Conservation (phyloP, 2,888 invertebrate species). For the Melanotus villosus region DNA sequence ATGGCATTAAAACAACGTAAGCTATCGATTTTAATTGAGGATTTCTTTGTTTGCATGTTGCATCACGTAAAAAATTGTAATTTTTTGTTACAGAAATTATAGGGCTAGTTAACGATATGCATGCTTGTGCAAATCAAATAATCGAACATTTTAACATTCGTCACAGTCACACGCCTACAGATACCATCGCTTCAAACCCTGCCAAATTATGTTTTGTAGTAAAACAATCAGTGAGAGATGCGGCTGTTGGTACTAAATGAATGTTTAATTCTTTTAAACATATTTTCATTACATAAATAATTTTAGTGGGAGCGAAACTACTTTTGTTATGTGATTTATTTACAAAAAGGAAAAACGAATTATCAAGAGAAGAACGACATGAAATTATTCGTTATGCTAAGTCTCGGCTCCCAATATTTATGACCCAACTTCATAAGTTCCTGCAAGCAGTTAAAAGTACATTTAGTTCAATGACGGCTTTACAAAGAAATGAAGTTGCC, state of each 20-base stretch:
- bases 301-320: constrained; percentile 70
- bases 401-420: constrained; percentile 76
- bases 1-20: constrained; percentile 77
- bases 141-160: constrained; percentile 72
- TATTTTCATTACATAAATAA: constrained; percentile 8
- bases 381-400: constrained; percentile 78
- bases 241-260: constrained; percentile 70
- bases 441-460: constrained; percentile 74
- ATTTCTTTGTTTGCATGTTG: too few species aligned
- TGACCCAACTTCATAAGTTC: constrained; percentile 75
- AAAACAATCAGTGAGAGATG: constrained; percentile 75
- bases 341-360: constrained; percentile 74
- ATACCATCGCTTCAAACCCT: constrained; percentile 70
- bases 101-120: constrained; percentile 76
- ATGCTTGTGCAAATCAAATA: constrained; percentile 74
- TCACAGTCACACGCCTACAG: constrained; percentile 59
- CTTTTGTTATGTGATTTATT: constrained; percentile 77
- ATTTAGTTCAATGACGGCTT: constrained; percentile 72
- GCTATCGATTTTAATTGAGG: too few species aligned
- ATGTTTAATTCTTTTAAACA: background rate
- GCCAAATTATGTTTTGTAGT: constrained; percentile 74
- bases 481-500: constrained; percentile 75
- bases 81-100: constrained; percentile 72
- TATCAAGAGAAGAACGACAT: constrained; percentile 75
- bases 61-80: background rate